phyloP scores from a whole-genome alignment of 2,113 vertebrate species.

The Nettapus auritus region DNA sequence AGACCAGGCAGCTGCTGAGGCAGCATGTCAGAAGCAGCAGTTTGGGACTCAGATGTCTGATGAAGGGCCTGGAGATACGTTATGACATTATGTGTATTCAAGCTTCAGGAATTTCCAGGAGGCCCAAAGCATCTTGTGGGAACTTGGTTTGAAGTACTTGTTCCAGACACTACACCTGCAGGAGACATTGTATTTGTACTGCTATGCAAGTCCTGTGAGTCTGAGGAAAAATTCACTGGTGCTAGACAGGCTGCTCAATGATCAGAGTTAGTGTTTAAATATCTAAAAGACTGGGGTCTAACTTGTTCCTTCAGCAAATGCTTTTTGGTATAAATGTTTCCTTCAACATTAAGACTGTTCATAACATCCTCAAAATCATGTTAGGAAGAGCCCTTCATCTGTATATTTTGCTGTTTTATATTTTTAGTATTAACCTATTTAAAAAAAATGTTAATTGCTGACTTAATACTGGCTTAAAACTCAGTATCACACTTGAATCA shows the following conservation, averaged over 20 bases:
- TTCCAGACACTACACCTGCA: not conserved
- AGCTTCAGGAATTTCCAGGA: not conserved
- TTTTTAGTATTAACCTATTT: not conserved
- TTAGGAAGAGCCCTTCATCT: not conserved
- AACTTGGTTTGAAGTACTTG: not conserved
- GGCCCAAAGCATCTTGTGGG: not conserved
- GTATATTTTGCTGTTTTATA: not conserved
- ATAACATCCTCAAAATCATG: not conserved
- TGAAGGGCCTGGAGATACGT: not conserved
- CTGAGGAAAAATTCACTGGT: not conserved
- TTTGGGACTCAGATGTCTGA: not conserved
- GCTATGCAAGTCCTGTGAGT: not conserved
- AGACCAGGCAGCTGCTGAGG: not conserved
- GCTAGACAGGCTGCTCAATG: not conserved
- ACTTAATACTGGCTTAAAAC: not conserved
- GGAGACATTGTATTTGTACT: not conserved
- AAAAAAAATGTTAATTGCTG: not conserved
- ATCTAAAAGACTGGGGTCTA: not conserved
- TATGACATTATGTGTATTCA: not conserved
- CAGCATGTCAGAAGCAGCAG: not conserved
- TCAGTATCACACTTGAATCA: not conserved
- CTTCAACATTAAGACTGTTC: not conserved
- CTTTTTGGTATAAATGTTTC: not conserved
- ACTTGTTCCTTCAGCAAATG: not conserved
- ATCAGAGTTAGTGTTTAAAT: not conserved